Evolutionary conservation across 2,888 invertebrate species (phyloP), one percentile per base, ranked within the genome.

Genomic region (Colletes collaris): DNA sequence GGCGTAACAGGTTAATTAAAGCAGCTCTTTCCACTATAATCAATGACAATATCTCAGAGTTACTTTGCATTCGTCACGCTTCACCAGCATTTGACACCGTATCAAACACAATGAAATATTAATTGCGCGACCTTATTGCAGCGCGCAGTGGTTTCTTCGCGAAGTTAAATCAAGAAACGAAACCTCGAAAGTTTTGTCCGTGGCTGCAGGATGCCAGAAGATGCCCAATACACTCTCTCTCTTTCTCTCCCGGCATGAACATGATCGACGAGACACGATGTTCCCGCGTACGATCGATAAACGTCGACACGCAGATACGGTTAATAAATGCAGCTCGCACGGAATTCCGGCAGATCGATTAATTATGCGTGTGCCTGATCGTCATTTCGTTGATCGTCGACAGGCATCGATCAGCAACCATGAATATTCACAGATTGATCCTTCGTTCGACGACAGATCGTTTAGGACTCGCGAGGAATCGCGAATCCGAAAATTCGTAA

Each of bases 341-440:
- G 63, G 50, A 70, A 84, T 84, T 81, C 76, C 78, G 76, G 76
- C 84, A 84, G 71, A 50, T 58, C 56, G 68, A 81, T 84, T 81
- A 81, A 83, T 84, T 83, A 83, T 50, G 46, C 27, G 40, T 40
- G 40, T 49, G 46, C 46, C 59, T 72, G 69, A 77, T 67, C 56
- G 16, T 40, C 63, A 40, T 58, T 66, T 37, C 37, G 66, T 49
- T 70, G 46, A 44, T 60, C 37, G 77, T 66, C 76, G 68, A 66
- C 74, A 53, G 19, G 46, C 27, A 55, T 76, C 62, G 62, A 80
- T 79, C 76, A 69, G 40, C 2, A 35, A 11, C 70, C 37, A 52
- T 49, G 67, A 72, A 79, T 74, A 74, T 79, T 73, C 66, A 27
- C 27, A 19, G 49, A n/a, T 50, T 11, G 10, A 4, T 44, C 35